A percentile compares a stretch with the other conserved stretches of the same genome.
Evolutionary conservation across 2,888 invertebrate genomes (phyloP).

Genomic region (Galerucella nymphaeae): DNA sequence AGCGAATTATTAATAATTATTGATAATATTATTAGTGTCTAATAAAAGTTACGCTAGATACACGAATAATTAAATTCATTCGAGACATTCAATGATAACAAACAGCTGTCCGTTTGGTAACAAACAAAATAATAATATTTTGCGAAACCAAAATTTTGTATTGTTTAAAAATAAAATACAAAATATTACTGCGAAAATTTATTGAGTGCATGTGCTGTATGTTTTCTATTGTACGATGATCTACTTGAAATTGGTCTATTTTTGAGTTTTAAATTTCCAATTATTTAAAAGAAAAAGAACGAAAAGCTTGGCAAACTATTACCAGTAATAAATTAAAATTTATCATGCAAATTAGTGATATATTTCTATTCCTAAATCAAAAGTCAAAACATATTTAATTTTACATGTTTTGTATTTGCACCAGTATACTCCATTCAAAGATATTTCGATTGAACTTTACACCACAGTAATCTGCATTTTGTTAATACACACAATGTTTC

Average conservation of each 20-base stretch:
- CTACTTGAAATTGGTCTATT: constrained; percentile 6
- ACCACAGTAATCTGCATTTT: too few species aligned
- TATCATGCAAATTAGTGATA: too few species aligned
- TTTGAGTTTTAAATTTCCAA: neutral
- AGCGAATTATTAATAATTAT: too few species aligned
- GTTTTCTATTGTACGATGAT: constrained; percentile 1
- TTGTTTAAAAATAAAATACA: constrained; percentile 3
- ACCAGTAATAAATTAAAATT: neutral
- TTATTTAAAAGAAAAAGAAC: neutral
- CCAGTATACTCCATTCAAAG: too few species aligned
- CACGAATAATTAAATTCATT: too few species aligned
- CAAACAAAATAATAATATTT: neutral
- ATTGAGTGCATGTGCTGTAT: neutral
- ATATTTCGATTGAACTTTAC: too few species aligned
- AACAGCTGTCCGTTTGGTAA: neutral
- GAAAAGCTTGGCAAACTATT: neutral
- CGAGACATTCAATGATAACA: neutral
- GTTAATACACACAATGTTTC: too few species aligned
- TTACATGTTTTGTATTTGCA: too few species aligned
- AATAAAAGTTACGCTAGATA: too few species aligned
- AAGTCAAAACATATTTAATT: too few species aligned
- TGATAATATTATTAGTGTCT: too few species aligned
- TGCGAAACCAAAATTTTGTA: neutral
- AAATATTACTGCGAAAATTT: neutral
- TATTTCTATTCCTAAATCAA: neutral